A percentile compares a stretch with the other conserved stretches of the same genome.
Conservation (phyloP, 2,888 invertebrate genomes). For the Lamellibrachia satsuma region DNA sequence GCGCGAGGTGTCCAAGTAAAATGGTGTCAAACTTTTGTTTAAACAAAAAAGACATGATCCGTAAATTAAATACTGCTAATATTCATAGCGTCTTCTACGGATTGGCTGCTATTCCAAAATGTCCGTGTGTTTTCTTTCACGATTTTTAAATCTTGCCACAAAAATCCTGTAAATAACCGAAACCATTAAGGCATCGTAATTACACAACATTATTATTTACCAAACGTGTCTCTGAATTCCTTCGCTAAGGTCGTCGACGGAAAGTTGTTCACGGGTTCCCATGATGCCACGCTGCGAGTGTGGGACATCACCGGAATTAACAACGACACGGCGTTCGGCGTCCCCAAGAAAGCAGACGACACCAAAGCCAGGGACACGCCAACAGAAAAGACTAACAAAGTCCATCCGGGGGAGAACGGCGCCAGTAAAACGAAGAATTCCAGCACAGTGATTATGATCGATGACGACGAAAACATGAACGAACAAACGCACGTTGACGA, state of each 20-base stretch:
- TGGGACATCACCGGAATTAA: slow-evolving; percentile 62
- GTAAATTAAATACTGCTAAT: neutral
- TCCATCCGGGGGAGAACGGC: neutral
- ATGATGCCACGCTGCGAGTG: slow-evolving; percentile 64
- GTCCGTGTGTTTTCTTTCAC: neutral
- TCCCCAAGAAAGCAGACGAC: slow-evolving; percentile 18
- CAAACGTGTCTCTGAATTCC: neutral
- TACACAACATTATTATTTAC: neutral
- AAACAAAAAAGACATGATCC: neutral
- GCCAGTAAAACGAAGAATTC: neutral
- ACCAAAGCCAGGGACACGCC: neutral
- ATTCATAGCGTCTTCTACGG: neutral
- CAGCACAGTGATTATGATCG: slow-evolving; percentile 20
- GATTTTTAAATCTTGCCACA: neutral
- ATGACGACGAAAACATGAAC: slow-evolving; percentile 20
- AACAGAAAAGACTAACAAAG: neutral
- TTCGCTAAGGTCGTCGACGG: slow-evolving; percentile 62
- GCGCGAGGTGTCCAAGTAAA: neutral
- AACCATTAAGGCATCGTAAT: neutral
- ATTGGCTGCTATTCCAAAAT: neutral
- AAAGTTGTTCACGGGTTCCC: slow-evolving; percentile 66
- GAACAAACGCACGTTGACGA: neutral
- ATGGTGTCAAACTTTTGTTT: neutral
- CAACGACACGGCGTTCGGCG: slow-evolving; percentile 22
- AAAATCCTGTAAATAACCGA: neutral